Evolutionary conservation across 1,140 invertebrate genomes (phyloP), one percentile per base, ranked within the genome.

Genomic region (Eueides isabella): DNA sequence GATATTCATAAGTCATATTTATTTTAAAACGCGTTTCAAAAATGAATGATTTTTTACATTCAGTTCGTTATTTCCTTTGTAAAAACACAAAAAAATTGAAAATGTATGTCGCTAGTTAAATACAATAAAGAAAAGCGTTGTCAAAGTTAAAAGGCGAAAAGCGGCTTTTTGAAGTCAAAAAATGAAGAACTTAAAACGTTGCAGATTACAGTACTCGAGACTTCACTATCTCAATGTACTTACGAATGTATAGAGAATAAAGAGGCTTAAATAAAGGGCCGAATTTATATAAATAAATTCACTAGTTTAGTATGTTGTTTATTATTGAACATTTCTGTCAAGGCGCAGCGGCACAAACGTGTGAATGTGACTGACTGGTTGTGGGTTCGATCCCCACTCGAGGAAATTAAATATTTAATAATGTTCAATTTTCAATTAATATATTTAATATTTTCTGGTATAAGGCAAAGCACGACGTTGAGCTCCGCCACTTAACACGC

Each of bases 151-250:
- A 55, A 55, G 9, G 19, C 48, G 26, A 7, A 55, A 55, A 55
- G 48, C 19, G 23, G 48, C 48, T 55, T 55, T 55, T 1, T 55
- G 48, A 23, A 55, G 26, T 55, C 48, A 55, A 55, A 55, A 55
- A 55, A 11, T 55, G 48, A n/a, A 55, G 23, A 55, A 55, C 19
- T n/a, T 55, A 55, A 55, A 55, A 55, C 48, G 48, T 55, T 55
- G 48, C 48, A 55, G 48, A 55, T 55, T 55, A 55, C 48, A 55
- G 48, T 23, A 23, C 23, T 55, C 48, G 23, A 26, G 48, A 55
- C 48, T 55, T 9, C 48, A 55, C 48, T 55, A 55, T 55, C 48
- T 55, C 48, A 55, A 55, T 55, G 48, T 11, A 55, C 48, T 23
- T 23, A 55, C 19, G 2, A 55, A 55, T 26, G 48, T 55, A 55